These are phyloP conservation scores for Ips typographus DNA, from an alignment of 1,140 invertebrate genomes.

Conservation along the genomic window DNA sequence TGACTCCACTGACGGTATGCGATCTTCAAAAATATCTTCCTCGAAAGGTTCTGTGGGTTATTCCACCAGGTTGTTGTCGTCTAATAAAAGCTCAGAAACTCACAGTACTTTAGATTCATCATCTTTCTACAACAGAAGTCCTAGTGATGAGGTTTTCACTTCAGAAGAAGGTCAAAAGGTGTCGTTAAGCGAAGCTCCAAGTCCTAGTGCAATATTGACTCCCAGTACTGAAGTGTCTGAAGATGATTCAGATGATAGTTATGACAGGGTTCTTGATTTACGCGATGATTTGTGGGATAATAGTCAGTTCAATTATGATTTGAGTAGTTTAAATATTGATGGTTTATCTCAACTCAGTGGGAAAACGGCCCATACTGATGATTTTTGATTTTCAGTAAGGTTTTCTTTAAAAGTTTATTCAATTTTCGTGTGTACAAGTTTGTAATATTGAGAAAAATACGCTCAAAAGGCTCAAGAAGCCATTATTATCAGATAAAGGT, in stretches of 20 bases:
- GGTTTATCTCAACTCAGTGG: slow-evolving; percentile 42
- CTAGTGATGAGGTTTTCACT: slow-evolving; percentile 28
- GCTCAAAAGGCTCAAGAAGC: too few relatives aligned
- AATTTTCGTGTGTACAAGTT: neutral
- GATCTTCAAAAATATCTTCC: slow-evolving; percentile 1
- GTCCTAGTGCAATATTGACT: slow-evolving; percentile 60
- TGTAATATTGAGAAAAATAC: too few relatives aligned
- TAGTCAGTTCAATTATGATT: slow-evolving; percentile 50
- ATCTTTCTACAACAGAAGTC: slow-evolving; percentile 34
- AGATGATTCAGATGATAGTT: slow-evolving; percentile 41
- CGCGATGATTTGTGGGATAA: slow-evolving; percentile 50
- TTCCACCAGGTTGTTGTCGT: slow-evolving; percentile 34
- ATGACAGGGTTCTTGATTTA: slow-evolving; percentile 46
- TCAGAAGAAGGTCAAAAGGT: slow-evolving; percentile 23
- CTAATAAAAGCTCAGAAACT: slow-evolving; percentile 20
- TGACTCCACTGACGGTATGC: neutral
- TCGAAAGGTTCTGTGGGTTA: slow-evolving; percentile 3
- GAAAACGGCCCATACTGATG: slow-evolving; percentile 28
- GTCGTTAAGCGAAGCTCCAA: slow-evolving; percentile 50
- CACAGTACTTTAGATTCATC: slow-evolving; percentile 27
- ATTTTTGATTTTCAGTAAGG: slow-evolving; percentile 22
- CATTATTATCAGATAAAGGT: too few relatives aligned
- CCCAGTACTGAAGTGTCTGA: slow-evolving; percentile 52
- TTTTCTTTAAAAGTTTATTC: neutral
- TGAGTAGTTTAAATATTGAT: slow-evolving; percentile 46